A percentile compares a stretch with the other conserved stretches of the same genome.
Evolutionary conservation across 1,140 invertebrate genomes (phyloP).

Genomic region (Papilio helenus): DNA sequence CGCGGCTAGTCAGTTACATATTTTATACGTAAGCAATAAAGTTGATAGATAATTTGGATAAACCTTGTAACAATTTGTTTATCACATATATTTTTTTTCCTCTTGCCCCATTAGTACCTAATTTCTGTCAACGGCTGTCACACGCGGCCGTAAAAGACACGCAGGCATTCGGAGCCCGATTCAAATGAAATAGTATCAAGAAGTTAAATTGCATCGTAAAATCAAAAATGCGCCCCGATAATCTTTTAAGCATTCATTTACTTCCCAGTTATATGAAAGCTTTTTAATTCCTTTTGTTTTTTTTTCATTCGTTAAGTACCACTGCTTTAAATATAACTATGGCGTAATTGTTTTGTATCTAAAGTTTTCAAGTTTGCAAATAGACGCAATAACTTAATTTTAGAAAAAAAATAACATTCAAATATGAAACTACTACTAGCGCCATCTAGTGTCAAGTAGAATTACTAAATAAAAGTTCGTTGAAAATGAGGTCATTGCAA

Average conservation of each 20-base stretch:
- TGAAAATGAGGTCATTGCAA: conserved; percentile 10
- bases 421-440: conserved; percentile 42
- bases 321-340: neutral
- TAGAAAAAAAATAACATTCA: neutral
- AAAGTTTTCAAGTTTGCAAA: neutral
- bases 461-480: conserved; percentile 43
- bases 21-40: conserved; percentile 31
- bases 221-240: neutral
- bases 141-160: conserved; percentile 25
- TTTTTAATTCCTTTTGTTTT: neutral
- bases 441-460: conserved; percentile 71
- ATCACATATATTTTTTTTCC: conserved; percentile 17
- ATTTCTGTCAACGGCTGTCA: conserved; percentile 36
- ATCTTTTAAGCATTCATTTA: conserved; percentile 19
- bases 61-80: conserved; percentile 38
- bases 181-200: conserved; percentile 33
- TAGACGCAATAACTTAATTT: neutral
- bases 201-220: conserved; percentile 26
- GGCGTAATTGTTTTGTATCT: neutral
- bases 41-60: conserved; percentile 34
- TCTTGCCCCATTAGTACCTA: conserved; percentile 29
- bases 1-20: conserved; percentile 14
- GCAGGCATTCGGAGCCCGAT: conserved; percentile 11
- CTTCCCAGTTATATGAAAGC: neutral
- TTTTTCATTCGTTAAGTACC: neutral